Evolutionary conservation across 2,113 vertebrate genomes (phyloP).

Genomic region (Elgaria multicarinata): DNA sequence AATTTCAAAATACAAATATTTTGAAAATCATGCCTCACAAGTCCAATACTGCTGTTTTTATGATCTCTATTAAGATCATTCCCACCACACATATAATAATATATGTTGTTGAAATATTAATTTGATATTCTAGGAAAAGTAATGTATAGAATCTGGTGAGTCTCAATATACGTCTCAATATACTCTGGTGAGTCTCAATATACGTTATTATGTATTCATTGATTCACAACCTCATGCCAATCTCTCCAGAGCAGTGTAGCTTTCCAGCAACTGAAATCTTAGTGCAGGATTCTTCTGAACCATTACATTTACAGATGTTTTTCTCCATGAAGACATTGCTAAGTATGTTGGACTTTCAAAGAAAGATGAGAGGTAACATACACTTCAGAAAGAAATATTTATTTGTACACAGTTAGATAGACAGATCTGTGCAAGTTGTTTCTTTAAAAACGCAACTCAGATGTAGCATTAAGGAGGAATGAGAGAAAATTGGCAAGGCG

Average conservation of each 20-base stretch:
- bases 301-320: not conserved
- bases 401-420: not conserved
- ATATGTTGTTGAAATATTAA: not conserved
- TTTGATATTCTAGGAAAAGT: not conserved
- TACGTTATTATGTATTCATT: not conserved
- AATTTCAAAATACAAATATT: not conserved
- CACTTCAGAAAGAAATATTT: not conserved
- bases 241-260: not conserved
- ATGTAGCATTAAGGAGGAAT: not conserved
- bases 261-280: not conserved
- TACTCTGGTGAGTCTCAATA: not conserved
- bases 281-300: not conserved
- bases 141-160: not conserved
- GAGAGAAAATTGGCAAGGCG: not conserved
- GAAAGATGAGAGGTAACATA: no score
- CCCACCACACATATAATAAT: not conserved
- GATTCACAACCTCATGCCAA: not conserved
- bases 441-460: no score
- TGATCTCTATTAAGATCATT: not conserved
- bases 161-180: no score
- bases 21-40: slow-evolving; percentile 7
- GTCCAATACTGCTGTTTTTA: not conserved
- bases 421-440: no score
- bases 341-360: no score
- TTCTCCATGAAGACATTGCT: no score